These are phyloP conservation scores for Drosophila serrata DNA, from an alignment of 1,140 invertebrate genomes.

Conservation along the genomic window DNA sequence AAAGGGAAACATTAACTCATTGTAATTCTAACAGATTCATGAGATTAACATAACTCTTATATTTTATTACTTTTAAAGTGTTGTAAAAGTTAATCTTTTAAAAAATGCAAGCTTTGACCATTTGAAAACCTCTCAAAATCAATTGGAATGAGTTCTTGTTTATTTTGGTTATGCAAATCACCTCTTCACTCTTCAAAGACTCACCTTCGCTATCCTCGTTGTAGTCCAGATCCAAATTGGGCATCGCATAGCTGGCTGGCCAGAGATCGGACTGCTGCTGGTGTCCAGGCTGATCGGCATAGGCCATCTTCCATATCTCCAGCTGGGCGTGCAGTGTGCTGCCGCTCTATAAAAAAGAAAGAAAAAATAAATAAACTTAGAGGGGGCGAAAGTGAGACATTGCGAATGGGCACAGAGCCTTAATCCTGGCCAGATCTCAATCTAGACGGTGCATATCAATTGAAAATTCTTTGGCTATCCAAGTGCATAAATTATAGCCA, in stretches of 20 bases:
- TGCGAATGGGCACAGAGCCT: conserved; percentile 65
- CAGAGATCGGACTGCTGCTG: conserved; percentile 47
- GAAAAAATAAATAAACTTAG: no score
- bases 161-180: conserved; percentile 3
- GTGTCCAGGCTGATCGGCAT: conserved; percentile 65
- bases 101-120: no score
- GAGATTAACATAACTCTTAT: background rate
- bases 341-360: conserved; percentile 88
- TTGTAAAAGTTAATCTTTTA: no score
- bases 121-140: background rate
- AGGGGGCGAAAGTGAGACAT: conserved; percentile 53
- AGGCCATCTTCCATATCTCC: conserved; percentile 95
- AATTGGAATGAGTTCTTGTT: background rate
- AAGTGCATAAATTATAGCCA: conserved; percentile 72
- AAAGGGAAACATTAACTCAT: conserved; percentile 4
- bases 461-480: conserved; percentile 71
- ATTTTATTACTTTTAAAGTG: no score
- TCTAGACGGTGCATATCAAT: conserved; percentile 75
- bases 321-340: conserved; percentile 94
- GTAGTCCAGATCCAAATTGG: conserved; percentile 50
- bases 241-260: conserved; percentile 44
- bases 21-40: background rate
- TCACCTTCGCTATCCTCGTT: conserved; percentile 73
- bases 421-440: conserved; percentile 76
- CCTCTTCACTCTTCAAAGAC: conserved; percentile 7